Percentiles rank a stretch among this genome's conserved stretches.
phyloP scores from a whole-genome alignment of 2,797 vertebrate genomes.

The Triplophysa yarkandensis region DNA sequence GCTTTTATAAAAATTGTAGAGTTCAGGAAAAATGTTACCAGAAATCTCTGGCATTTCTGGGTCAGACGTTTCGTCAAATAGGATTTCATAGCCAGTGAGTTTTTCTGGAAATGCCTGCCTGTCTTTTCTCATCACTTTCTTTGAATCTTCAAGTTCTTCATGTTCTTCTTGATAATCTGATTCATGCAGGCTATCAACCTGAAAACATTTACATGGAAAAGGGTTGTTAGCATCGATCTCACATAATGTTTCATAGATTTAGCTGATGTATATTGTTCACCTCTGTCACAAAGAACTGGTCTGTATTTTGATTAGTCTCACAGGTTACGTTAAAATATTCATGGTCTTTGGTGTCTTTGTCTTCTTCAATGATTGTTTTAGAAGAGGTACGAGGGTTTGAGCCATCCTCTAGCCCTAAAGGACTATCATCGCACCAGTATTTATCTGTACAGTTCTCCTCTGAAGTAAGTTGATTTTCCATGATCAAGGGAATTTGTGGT shows the following conservation, averaged over 20 bases:
- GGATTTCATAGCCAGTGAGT: conserved; percentile 68
- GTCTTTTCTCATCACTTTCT: conserved; percentile 36
- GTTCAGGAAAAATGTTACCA: conserved; percentile 67
- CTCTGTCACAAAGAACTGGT: conserved; percentile 84
- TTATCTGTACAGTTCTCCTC: conserved; percentile 19
- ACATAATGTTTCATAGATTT: background rate
- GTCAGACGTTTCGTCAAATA: conserved; percentile 68
- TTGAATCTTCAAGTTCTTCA: conserved; percentile 42
- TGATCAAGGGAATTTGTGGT: conserved; percentile 60
- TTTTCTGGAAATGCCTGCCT: conserved; percentile 53
- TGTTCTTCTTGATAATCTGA: conserved; percentile 32
- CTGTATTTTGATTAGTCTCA: conserved; percentile 52
- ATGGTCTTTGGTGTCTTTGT: conserved; percentile 25
- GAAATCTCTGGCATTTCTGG: conserved; percentile 65
- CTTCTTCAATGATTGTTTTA: conserved; percentile 21
- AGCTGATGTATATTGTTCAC: conserved; percentile 59
- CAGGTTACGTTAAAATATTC: conserved; percentile 16
- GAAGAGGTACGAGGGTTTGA: conserved; percentile 24
- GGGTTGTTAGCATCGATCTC: background rate
- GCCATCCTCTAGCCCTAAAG: background rate
- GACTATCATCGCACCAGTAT: conserved; percentile 19
- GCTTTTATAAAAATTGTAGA: no score
- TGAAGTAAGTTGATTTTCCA: conserved; percentile 39
- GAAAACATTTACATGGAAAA: background rate
- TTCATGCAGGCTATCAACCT: conserved; percentile 67